Evolutionary conservation across 2,888 invertebrate species (phyloP).

Genomic region (Megamerina dolium): DNA sequence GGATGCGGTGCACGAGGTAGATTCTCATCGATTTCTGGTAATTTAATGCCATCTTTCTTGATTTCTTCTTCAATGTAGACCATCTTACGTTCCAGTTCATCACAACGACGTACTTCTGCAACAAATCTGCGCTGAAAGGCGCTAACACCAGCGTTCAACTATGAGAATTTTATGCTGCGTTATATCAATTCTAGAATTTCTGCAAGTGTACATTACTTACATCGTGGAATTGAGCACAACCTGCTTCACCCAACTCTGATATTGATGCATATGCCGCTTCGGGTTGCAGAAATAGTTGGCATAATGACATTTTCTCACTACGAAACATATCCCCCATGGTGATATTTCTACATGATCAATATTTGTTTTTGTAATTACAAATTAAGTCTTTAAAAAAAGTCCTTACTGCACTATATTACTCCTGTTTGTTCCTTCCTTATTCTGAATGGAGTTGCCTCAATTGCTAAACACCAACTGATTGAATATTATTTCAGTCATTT

Average conservation of each 20-base stretch:
- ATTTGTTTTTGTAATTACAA: too few species aligned
- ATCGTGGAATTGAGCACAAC: constrained; percentile 92
- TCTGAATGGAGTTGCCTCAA: not conserved
- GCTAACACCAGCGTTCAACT: constrained; percentile 74
- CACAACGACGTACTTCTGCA: constrained; percentile 75
- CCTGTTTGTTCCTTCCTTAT: too few species aligned
- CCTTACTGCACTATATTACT: too few species aligned
- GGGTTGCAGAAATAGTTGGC: constrained; percentile 93
- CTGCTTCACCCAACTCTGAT: constrained; percentile 90
- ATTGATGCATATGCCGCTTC: constrained; percentile 92
- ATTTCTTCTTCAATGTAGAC: constrained; percentile 77
- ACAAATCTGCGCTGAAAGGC: constrained; percentile 82
- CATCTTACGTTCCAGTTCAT: constrained; percentile 78
- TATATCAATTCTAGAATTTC: not conserved
- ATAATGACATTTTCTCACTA: constrained; percentile 86
- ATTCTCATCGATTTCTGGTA: constrained; percentile 62
- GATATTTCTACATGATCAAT: too few species aligned
- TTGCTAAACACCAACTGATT: constrained; percentile 2
- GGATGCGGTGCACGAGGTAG: constrained; percentile 69
- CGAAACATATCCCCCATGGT: constrained; percentile 78
- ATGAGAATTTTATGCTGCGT: constrained; percentile 19
- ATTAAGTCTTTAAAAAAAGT: too few species aligned
- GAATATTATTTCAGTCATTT: not conserved
- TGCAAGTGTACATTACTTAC: too few species aligned
- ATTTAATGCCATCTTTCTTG: constrained; percentile 67